Base-by-base conservation (phyloP, 2,797 vertebrate species). In the Distichodus sexfasciatus region DNA sequence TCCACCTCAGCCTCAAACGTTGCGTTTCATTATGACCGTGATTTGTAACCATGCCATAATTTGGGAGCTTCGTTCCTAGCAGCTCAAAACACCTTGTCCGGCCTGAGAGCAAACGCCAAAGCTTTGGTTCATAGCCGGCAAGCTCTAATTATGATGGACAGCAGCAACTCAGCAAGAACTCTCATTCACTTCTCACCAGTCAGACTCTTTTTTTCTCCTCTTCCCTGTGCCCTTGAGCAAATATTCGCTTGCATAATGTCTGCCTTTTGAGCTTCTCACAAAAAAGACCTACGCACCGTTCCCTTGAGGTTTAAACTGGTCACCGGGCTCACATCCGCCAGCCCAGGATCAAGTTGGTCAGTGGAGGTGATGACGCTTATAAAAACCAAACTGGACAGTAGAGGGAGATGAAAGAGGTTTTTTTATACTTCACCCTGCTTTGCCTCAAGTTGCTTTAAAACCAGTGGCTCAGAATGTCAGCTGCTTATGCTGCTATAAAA, bases 361-460 rank as follows among this genome's bases (percentile, higher is more conserved):
- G 28, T 67, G 10, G 3, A 64, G 53, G 47, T 58, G 24, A 63
- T 60, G 50, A 46, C 31, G 33, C 31, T 41, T 68, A 17, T 64
- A 26, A 43, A 68, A 74, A 19, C 21, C 29, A 41, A 50, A 74
- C 59, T 51, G 36, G 60, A 50, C 21, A 6, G 35, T 48, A 44
- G 55, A 35, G 23, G 33, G 41, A 19, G 3, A 35, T 1, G 14
- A 36, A 36, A 35, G 51, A 12, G 19, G 19, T 26, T 58, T 69
- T 69, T 35, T 69, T 21, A 58, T 54, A 35, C 50, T 63, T 58
- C 50, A 68, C 24, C 68, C 31, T 33, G 40, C 53, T 57, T 58
- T 64, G 59, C 17, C 15, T 43, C 43, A 63, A 50, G 48, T 51
- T n/a, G 44, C 41, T 69, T 35, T 43, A 58, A 35, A 69, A 58